phyloP scores from a whole-genome alignment of 1,140 invertebrate species.

The Oreohelix idahoensis region DNA sequence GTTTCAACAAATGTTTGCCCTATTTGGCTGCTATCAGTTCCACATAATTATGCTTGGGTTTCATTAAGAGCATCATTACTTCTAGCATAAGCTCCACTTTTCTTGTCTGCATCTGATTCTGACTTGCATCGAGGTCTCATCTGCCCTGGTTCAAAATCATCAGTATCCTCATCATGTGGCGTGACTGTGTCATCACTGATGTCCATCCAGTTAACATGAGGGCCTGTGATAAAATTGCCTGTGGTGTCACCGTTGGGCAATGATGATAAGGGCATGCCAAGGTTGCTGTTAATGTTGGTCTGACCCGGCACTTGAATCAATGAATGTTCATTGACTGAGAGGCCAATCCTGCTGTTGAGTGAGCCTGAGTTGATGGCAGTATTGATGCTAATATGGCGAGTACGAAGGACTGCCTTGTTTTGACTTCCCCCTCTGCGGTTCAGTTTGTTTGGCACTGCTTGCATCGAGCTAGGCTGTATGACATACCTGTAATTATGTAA shows the following conservation, averaged over 20 bases:
- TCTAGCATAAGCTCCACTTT: not conserved
- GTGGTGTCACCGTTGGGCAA: not conserved
- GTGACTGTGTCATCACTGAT: not conserved
- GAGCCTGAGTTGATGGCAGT: not conserved
- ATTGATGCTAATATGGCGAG: constrained; percentile 25
- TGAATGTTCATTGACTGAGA: not conserved
- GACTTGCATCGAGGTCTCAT: constrained; percentile 41
- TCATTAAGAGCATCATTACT: not conserved
- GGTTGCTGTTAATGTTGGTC: too few species aligned
- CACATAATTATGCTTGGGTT: not conserved
- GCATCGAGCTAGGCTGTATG: constrained; percentile 65
- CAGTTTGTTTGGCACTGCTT: constrained; percentile 59
- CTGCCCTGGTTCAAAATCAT: constrained; percentile 10
- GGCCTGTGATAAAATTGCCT: too few species aligned
- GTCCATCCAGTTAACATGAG: constrained; percentile 10
- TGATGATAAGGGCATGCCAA: not conserved
- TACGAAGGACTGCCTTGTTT: not conserved
- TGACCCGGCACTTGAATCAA: not conserved
- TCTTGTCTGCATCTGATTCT: constrained; percentile 32
- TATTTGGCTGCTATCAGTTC: not conserved
- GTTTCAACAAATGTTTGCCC: not conserved
- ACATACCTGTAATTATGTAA: constrained; percentile 58
- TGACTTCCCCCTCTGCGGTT: constrained; percentile 17
- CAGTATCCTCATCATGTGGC: not conserved
- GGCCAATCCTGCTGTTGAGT: not conserved